phyloP scores from a whole-genome alignment of 2,113 vertebrate genomes.

The Hymenochirus boettgeri region DNA sequence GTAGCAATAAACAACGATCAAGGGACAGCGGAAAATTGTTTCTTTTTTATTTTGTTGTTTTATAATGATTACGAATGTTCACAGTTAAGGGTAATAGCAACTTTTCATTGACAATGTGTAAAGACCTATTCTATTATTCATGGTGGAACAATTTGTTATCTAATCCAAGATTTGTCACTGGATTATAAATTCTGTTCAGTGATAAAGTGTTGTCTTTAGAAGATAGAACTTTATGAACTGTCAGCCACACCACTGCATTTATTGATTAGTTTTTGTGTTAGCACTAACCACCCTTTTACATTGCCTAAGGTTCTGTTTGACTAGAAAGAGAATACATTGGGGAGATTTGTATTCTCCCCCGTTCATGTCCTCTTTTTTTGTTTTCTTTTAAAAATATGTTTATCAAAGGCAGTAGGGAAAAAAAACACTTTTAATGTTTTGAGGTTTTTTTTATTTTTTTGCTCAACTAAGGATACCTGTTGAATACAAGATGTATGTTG shows the following conservation, averaged over 20 bases:
- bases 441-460: too few relatives aligned
- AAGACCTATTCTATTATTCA: background rate
- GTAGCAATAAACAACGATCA: background rate
- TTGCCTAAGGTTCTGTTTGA: background rate
- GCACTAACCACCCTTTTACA: background rate
- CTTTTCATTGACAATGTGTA: background rate
- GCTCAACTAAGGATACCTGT: background rate
- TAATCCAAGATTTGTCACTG: background rate
- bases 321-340: background rate
- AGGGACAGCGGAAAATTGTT: background rate
- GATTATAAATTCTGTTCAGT: conserved; percentile 1
- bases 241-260: background rate
- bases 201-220: conserved; percentile 1
- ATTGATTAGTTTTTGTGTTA: background rate
- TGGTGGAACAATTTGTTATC: background rate
- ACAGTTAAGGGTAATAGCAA: background rate
- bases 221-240: conserved; percentile 1
- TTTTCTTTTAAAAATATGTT: background rate
- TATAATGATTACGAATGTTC: background rate
- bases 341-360: background rate
- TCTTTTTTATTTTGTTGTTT: background rate
- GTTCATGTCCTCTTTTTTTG: too few relatives aligned
- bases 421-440: background rate
- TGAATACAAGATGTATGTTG: background rate
- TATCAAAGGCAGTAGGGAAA: background rate